These are phyloP conservation scores for Leptobrachium leishanense DNA, from an alignment of 2,113 vertebrate genomes.

Conservation along the genomic window DNA sequence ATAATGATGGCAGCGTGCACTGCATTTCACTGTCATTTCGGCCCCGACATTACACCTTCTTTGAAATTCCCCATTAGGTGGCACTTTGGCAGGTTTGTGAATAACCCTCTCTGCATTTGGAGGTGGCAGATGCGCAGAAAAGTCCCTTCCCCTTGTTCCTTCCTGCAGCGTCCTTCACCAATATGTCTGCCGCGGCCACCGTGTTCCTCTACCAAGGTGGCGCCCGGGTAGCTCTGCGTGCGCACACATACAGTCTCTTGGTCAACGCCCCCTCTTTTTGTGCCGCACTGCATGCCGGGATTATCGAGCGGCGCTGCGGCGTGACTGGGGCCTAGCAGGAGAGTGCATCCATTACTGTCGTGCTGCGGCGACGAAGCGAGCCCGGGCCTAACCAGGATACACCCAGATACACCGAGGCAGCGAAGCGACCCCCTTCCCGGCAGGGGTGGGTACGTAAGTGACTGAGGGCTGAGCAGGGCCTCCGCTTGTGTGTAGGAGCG, in stretches of 20 bases:
- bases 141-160: not conserved
- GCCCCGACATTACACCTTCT: too few relatives aligned
- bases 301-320: constrained; percentile 18
- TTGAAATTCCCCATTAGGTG: too few relatives aligned
- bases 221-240: not conserved
- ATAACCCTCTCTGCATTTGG: too few relatives aligned
- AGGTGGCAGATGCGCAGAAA: too few relatives aligned
- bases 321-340: constrained; percentile 35
- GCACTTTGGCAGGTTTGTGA: too few relatives aligned
- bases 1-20: too few relatives aligned
- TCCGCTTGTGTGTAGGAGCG: not conserved
- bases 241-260: not conserved
- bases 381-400: not conserved
- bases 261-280: not conserved
- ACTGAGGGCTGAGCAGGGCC: not conserved
- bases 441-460: constrained; percentile 32
- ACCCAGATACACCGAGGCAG: not conserved
- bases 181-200: not conserved
- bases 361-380: not conserved
- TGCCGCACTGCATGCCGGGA: constrained; percentile 31
- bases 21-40: too few relatives aligned
- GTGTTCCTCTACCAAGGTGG: not conserved
- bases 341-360: not conserved
- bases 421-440: not conserved
- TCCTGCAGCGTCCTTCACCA: not conserved